These are phyloP conservation scores for Parasteatoda lunata DNA, from an alignment of 2,888 invertebrate genomes.

Conservation along the genomic window DNA sequence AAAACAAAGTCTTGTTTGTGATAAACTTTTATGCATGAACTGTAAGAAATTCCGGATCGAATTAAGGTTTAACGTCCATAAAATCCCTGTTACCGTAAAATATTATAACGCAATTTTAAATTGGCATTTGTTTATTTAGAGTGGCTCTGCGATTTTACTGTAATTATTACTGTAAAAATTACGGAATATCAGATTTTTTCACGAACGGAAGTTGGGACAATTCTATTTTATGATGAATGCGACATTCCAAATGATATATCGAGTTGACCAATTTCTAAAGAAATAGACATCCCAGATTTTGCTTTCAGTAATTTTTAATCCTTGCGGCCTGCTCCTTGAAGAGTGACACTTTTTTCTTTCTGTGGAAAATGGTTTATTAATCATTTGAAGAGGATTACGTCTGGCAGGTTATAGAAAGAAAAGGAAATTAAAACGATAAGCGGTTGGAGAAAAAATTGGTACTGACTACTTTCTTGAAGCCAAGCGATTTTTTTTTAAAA, in stretches of 20 bases:
- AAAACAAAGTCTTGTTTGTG: no score
- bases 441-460: background rate
- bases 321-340: background rate
- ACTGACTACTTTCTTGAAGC: background rate
- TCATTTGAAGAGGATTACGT: conserved; percentile 20
- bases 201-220: background rate
- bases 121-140: no score
- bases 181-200: no score
- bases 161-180: no score
- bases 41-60: no score
- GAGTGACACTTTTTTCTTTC: conserved; percentile 8
- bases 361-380: conserved; percentile 21
- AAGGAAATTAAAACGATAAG: conserved; percentile 6
- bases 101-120: no score
- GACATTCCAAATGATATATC: background rate
- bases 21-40: no score
- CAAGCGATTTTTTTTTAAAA: background rate
- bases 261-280: background rate
- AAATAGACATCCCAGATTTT: background rate
- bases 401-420: conserved; percentile 3
- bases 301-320: background rate
- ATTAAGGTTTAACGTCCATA: no score
- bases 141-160: no score
- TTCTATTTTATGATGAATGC: background rate
- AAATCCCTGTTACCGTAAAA: no score